Evolutionary conservation across 2,113 vertebrate genomes (phyloP).

Genomic region (Narcine bancroftii): DNA sequence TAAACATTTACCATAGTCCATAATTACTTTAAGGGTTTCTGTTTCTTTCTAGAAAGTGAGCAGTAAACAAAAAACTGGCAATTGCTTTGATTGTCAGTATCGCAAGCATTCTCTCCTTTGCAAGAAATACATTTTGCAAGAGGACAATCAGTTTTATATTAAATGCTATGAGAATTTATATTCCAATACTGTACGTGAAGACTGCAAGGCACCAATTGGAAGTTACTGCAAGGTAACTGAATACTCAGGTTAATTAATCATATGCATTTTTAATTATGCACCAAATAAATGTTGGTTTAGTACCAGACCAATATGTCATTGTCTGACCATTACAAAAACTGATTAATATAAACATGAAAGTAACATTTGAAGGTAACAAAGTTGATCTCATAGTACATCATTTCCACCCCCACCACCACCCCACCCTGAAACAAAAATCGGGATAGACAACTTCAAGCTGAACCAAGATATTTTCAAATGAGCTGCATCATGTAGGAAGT

Average conservation of each 20-base stretch:
- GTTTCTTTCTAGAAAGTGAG: conserved; percentile 35
- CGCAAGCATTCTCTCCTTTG: conserved; percentile 80
- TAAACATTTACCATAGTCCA: background rate
- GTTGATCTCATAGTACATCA: too few relatives aligned
- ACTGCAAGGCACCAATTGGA: conserved; percentile 73
- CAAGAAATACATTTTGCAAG: conserved; percentile 78
- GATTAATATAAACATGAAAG: background rate
- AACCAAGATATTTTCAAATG: too few relatives aligned
- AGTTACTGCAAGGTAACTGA: conserved; percentile 75
- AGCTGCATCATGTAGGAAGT: too few relatives aligned
- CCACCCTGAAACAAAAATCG: too few relatives aligned
- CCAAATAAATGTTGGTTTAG: background rate
- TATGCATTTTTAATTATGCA: background rate
- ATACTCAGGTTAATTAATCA: background rate
- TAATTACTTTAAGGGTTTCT: background rate
- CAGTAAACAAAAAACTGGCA: conserved; percentile 65
- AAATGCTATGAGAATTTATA: conserved; percentile 82
- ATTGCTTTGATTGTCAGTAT: conserved; percentile 72
- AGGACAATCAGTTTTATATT: conserved; percentile 75
- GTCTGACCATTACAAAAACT: background rate
- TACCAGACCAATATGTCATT: background rate
- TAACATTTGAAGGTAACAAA: background rate
- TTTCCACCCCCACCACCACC: too few relatives aligned
- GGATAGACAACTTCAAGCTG: too few relatives aligned
- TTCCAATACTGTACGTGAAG: conserved; percentile 76